Conservation (phyloP, 2,113 vertebrate species). For the Microtus montanus region DNA sequence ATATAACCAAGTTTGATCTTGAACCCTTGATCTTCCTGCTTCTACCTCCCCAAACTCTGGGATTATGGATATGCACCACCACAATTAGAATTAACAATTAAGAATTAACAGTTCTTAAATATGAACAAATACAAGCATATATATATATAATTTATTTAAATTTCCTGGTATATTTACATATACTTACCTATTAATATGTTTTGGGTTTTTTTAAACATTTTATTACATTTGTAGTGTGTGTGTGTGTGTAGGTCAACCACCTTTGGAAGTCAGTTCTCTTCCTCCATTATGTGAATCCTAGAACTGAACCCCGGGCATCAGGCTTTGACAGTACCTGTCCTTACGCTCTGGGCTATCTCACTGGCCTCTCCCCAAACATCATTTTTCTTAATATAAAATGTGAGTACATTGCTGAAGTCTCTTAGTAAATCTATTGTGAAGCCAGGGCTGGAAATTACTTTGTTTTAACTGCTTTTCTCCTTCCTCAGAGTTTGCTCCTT, state of each 20-base stretch:
- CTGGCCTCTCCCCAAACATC: background rate
- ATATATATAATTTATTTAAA: background rate
- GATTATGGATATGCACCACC: no score
- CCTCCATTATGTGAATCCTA: background rate
- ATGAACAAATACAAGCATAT: background rate
- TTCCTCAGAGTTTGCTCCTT: constrained; percentile 43
- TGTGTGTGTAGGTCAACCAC: background rate
- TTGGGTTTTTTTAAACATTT: background rate
- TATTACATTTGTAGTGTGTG: no score
- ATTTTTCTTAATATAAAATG: background rate
- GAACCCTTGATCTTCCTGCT: no score
- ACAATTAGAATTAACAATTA: no score
- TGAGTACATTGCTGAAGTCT: background rate
- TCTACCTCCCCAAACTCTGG: background rate
- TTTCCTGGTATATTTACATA: background rate
- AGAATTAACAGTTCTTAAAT: background rate
- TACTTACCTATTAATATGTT: background rate
- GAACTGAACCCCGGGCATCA: background rate
- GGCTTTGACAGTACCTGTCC: background rate
- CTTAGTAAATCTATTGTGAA: constrained; percentile 5
- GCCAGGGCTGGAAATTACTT: background rate
- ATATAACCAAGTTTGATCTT: background rate
- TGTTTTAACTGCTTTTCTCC: constrained; percentile 16
- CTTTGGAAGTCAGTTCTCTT: background rate
- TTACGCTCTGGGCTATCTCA: background rate